Percentiles rank a stretch among this genome's conserved stretches.
Evolutionary conservation across 2,113 vertebrate genomes (phyloP).

Genomic region (Gulo gulo): DNA sequence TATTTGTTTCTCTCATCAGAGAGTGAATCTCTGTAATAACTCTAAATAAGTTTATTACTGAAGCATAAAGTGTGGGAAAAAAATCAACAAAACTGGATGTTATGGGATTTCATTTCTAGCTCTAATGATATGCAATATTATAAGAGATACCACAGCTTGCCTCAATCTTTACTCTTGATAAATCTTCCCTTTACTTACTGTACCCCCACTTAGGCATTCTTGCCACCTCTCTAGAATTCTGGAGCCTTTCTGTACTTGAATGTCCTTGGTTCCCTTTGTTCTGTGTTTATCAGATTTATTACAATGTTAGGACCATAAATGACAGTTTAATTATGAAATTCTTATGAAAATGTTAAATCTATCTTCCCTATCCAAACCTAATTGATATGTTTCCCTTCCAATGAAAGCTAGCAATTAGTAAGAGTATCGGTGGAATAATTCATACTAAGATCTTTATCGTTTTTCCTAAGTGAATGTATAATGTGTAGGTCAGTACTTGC

Average conservation of each 20-base stretch:
- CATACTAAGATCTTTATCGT: neutral
- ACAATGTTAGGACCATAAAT: neutral
- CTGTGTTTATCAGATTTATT: neutral
- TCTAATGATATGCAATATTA: neutral
- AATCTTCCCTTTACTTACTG: neutral
- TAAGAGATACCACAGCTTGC: neutral
- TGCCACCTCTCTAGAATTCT: neutral
- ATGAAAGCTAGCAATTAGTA: neutral
- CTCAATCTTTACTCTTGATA: neutral
- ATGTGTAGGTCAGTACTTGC: neutral
- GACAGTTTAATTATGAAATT: neutral
- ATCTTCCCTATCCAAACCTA: neutral
- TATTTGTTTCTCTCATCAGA: neutral
- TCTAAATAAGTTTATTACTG: neutral
- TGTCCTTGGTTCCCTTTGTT: neutral
- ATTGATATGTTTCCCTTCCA: neutral
- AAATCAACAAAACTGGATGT: neutral
- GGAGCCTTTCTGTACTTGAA: neutral
- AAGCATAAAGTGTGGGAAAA: neutral
- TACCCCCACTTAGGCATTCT: neutral
- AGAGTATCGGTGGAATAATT: neutral
- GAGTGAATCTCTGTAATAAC: neutral
- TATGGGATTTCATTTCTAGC: neutral
- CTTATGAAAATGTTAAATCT: neutral
- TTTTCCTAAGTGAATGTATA: neutral